Evolutionary conservation across 2,888 invertebrate genomes (phyloP).

Genomic region (Drosophila histrio): DNA sequence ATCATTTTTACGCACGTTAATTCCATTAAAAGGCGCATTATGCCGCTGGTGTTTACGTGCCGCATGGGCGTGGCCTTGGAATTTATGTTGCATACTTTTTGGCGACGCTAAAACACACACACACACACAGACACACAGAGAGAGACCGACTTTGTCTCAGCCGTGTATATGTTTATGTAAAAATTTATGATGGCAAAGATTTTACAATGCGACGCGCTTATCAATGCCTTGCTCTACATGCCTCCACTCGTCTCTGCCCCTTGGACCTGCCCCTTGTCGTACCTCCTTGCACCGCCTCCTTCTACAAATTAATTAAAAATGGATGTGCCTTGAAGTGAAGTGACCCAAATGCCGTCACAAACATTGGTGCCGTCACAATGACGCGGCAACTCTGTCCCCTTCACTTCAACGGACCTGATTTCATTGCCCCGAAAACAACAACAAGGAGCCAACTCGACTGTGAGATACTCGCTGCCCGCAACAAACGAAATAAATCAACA

Average conservation of each 20-base stretch:
- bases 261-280: background rate
- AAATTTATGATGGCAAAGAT: constrained; percentile 32
- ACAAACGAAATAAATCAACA: background rate
- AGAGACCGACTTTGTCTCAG: background rate
- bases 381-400: constrained; percentile 17
- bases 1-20: constrained; percentile 62
- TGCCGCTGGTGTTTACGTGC: constrained; percentile 45
- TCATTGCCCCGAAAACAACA: constrained; percentile 20
- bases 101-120: constrained; percentile 21
- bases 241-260: background rate
- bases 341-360: constrained; percentile 55
- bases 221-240: constrained; percentile 25
- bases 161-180: background rate
- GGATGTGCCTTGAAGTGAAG: constrained; percentile 35
- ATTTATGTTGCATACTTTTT: constrained; percentile 57
- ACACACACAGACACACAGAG: background rate
- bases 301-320: constrained; percentile 49
- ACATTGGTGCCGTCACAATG: constrained; percentile 41
- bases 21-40: constrained; percentile 64
- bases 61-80: constrained; percentile 45
- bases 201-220: constrained; percentile 33
- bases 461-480: background rate
- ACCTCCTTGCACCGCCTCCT: background rate
- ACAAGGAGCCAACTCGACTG: background rate
- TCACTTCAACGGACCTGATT: background rate